These are phyloP conservation scores for Lepilemur septentrionalis DNA, from an alignment of 2,797 vertebrate genomes.

Conservation along the genomic window DNA sequence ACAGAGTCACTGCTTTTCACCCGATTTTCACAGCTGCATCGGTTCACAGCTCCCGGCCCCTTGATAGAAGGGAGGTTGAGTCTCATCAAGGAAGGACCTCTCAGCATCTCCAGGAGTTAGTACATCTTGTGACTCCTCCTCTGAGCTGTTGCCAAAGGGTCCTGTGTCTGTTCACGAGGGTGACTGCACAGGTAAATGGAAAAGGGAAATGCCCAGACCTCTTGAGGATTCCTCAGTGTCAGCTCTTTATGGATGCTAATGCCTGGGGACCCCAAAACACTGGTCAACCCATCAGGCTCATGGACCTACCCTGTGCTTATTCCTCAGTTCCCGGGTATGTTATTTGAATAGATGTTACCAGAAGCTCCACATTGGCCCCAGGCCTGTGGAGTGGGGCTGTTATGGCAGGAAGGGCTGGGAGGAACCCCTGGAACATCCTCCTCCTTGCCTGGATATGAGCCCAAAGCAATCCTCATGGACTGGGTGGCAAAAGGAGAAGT, in stretches of 20 bases:
- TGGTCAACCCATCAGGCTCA: not conserved
- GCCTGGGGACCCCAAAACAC: not conserved
- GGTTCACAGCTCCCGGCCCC: not conserved
- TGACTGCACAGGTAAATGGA: not conserved
- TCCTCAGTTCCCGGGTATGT: not conserved
- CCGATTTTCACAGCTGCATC: not conserved
- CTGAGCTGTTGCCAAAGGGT: not conserved
- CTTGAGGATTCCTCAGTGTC: not conserved
- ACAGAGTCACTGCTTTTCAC: not conserved
- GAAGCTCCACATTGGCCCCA: not conserved
- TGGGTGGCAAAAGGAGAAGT: not conserved
- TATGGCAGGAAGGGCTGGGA: too few species aligned
- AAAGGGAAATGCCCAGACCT: not conserved
- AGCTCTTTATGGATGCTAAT: not conserved
- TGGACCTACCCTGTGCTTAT: not conserved
- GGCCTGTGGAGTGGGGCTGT: not conserved
- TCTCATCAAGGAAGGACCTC: not conserved
- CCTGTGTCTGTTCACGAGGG: not conserved
- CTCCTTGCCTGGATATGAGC: not conserved
- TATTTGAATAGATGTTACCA: not conserved
- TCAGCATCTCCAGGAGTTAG: not conserved
- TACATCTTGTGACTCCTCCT: not conserved
- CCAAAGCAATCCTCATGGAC: not conserved
- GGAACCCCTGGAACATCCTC: not conserved
- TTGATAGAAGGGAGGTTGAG: not conserved